These are phyloP conservation scores for Eutolmus rufibarbis DNA, from an alignment of 2,888 invertebrate species.

Conservation along the genomic window DNA sequence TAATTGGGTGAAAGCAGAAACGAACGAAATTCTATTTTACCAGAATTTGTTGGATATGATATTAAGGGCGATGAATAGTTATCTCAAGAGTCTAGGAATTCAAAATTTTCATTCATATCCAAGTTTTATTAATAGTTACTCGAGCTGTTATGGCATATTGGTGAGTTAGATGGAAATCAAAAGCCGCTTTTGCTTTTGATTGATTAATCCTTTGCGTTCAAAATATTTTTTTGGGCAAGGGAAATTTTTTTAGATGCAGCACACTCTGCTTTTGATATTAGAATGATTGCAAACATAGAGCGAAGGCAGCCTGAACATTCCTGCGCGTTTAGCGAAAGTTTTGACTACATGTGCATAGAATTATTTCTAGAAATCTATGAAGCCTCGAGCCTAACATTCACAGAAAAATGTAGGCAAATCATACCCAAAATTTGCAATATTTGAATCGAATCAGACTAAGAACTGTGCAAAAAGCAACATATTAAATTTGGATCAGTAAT, in stretches of 20 bases:
- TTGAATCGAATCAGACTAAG: no score
- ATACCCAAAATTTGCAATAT: no score
- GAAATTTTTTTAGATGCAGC: neutral
- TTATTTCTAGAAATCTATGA: neutral
- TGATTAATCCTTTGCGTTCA: neutral
- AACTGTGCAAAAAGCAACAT: no score
- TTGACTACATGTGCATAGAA: neutral
- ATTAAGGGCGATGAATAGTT: neutral
- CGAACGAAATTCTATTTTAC: neutral
- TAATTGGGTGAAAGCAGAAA: neutral
- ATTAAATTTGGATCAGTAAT: no score
- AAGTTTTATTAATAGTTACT: neutral
- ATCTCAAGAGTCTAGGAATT: neutral
- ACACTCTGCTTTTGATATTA: neutral
- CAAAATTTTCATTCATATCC: neutral
- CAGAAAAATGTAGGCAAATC: no score
- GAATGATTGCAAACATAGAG: neutral
- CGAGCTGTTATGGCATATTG: neutral
- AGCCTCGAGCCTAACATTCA: no score
- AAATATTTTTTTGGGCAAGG: neutral
- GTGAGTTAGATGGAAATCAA: neutral
- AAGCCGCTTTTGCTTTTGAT: neutral
- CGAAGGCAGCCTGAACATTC: neutral
- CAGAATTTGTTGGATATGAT: neutral
- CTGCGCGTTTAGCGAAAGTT: neutral